Percentiles rank a stretch among this genome's conserved stretches.
These are phyloP conservation scores for Todiramphus saurophagus DNA, from an alignment of 2,113 vertebrate species.

Conservation along the genomic window DNA sequence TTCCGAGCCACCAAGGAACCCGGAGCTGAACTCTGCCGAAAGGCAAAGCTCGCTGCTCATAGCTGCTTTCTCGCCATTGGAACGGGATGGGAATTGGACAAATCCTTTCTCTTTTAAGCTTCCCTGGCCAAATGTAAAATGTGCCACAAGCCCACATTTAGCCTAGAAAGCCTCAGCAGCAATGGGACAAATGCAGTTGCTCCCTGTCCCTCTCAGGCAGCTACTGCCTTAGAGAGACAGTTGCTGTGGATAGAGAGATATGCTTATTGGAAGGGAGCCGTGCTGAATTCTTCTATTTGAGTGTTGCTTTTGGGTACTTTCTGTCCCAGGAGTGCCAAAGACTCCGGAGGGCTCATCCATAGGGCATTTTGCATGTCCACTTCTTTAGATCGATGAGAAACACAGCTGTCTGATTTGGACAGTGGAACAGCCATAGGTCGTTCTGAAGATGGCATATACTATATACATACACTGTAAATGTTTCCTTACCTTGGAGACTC, in stretches of 20 bases:
- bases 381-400: neutral
- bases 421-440: neutral
- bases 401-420: neutral
- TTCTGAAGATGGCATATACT: neutral
- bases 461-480: neutral
- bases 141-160: neutral
- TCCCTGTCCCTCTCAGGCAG: neutral
- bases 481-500: neutral
- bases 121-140: neutral
- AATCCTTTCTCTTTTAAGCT: neutral
- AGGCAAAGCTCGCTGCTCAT: neutral
- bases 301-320: neutral
- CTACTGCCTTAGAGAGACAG: neutral
- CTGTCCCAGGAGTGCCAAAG: neutral
- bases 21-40: neutral
- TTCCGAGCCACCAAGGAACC: neutral
- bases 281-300: neutral
- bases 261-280: neutral
- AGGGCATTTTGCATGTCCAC: neutral
- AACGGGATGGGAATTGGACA: neutral
- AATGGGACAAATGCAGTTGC: accelerated
- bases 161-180: neutral
- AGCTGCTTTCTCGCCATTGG: neutral
- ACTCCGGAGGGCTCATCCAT: neutral
- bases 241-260: neutral